Conservation (phyloP, 2,888 invertebrate species). For the Loripinus fragilis region DNA sequence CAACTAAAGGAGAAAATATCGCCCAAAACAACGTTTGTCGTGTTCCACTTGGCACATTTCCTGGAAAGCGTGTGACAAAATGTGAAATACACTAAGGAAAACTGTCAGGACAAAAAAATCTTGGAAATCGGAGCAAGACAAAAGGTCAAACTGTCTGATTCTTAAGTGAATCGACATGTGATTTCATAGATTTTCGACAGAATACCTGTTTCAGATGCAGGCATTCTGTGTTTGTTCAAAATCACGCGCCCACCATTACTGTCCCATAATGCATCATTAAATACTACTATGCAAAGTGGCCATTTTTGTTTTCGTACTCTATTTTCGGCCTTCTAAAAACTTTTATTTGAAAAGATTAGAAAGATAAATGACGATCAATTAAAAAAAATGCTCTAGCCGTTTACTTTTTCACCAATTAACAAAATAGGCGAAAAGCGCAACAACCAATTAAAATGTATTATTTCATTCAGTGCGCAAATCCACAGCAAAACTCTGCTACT, state of each 20-base stretch:
- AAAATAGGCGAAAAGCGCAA: too few relatives aligned
- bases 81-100: not conserved
- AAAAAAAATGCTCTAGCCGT: too few relatives aligned
- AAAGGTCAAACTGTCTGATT: not conserved
- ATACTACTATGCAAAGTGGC: not conserved
- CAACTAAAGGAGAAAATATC: not conserved
- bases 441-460: not conserved
- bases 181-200: not conserved
- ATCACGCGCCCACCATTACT: slow-evolving; percentile 84
- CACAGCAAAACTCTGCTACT: not conserved
- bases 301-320: not conserved
- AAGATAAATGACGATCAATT: too few relatives aligned
- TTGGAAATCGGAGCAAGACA: too few relatives aligned
- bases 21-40: slow-evolving; percentile 38
- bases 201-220: slow-evolving; percentile 70
- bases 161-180: not conserved
- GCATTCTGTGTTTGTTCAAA: slow-evolving; percentile 83
- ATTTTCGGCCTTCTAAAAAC: too few relatives aligned
- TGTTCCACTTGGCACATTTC: slow-evolving; percentile 47
- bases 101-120: too few relatives aligned
- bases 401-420: too few relatives aligned
- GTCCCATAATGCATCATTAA: slow-evolving; percentile 79
- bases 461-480: not conserved
- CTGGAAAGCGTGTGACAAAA: not conserved
- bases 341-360: too few relatives aligned